These are phyloP conservation scores for Scaptomyza graminum DNA, from an alignment of 1,140 invertebrate species.

Conservation along the genomic window DNA sequence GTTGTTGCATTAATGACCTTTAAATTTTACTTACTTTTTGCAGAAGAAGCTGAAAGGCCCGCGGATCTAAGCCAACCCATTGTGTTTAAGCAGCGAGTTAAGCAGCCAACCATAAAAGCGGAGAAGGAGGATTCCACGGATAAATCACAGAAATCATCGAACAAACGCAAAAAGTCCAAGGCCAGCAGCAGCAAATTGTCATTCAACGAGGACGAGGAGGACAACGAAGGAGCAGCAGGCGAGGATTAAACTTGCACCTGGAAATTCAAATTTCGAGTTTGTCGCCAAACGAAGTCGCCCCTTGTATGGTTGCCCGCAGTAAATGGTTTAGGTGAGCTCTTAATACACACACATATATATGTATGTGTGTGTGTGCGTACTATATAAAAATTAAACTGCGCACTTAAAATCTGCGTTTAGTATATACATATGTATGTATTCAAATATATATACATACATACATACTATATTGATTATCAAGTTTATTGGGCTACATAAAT, in stretches of 20 bases:
- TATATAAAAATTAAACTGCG: conserved; percentile 36
- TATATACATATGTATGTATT: not conserved
- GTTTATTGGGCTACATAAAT: conserved; percentile 3
- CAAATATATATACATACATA: not conserved
- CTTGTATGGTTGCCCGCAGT: conserved; percentile 34
- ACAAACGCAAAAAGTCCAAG: conserved; percentile 61
- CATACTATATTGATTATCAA: conserved; percentile 20
- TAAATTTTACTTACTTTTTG: conserved; percentile 18
- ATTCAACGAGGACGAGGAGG: conserved; percentile 80
- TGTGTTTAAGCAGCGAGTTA: conserved; percentile 68
- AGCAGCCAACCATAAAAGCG: conserved; percentile 45
- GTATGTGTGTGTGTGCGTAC: not conserved
- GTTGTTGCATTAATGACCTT: conserved; percentile 10
- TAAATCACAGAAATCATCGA: conserved; percentile 39
- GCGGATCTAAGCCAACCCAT: conserved; percentile 77
- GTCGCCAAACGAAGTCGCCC: not conserved
- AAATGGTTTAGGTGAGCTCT: conserved; percentile 50
- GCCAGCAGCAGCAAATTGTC: conserved; percentile 55
- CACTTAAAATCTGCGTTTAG: conserved; percentile 47
- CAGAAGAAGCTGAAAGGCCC: conserved; percentile 71
- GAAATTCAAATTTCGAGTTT: not conserved
- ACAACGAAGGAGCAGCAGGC: conserved; percentile 54
- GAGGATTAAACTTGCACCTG: conserved; percentile 38
- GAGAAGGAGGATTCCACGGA: conserved; percentile 13
- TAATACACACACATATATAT: conserved; percentile 6